Base-by-base conservation (phyloP, 53 echinoderm and acorn worm species). In the Echinometra lucunter region DNA sequence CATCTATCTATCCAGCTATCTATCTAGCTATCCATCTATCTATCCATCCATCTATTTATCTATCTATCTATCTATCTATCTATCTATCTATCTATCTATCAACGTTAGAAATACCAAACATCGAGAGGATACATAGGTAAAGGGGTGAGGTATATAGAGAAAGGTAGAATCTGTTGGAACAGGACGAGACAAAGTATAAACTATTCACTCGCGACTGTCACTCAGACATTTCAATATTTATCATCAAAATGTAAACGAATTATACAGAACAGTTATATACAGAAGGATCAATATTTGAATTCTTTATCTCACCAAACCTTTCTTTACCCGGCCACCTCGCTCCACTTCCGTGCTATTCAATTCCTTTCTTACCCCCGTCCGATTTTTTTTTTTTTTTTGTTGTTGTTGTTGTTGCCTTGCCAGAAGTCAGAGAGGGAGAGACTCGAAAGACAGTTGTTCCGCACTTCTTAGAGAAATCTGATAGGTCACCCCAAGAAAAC, bases 141-240 rank as follows among this genome's bases (percentile, higher is more conserved):
- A 53, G 49, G 49, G 9, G 49, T 53, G 53, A 13, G 53, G 53
- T 53, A 53, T 9, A 13, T 53, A 53, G 13, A 13, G 13, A 53
- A 53, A 53, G 4, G n/a, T n/a, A n/a, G n/a, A n/a, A n/a, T 13
- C 53, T 53, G 53, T 13, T 53, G 53, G 9, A 53, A 53, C 53
- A 53, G 53, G 21, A 63, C 21, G 63, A 63, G 63, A 63, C 69
- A 32, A 69, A 32, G 10, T 11, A 69, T 34, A 63, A 25, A 1
- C 27, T 63, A 63, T 4, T 69, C 69, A 69, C 32, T 13, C 28
- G 1, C 32, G 72, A 72, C 78, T 78, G 78, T 78, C 78, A 38
- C 38, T 35, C 78, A 78, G 78, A 42, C 78, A 78, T 78, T 75
- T 42, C 78, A 78, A 78, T 78, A 78, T 78, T 42, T 38, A 78